Evolutionary conservation across 1,140 invertebrate genomes (phyloP), one percentile per base, ranked within the genome.

Genomic region (Oreohelix idahoensis): DNA sequence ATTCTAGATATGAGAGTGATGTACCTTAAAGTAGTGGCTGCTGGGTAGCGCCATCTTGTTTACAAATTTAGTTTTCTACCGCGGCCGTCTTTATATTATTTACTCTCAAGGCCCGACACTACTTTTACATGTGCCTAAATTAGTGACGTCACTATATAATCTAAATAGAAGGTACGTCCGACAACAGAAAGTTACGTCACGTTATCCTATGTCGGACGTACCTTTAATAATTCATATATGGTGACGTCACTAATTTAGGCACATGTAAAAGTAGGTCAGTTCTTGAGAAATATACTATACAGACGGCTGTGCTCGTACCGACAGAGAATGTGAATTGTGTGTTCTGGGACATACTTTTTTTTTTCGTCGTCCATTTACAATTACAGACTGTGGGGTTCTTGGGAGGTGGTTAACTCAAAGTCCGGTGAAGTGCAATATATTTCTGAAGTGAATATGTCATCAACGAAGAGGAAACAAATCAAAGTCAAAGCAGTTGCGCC

Each of bases 401-500:
- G 8, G 70, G 15, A 42, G 42, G 71, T 29, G 71, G 2, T 74
- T 26, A 39, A 26, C 23, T 2, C 15, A 45, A 20, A 74, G 20
- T 39, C 36, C 73, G 83, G 83, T 66, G 35, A 70, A 79, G 85
- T 86, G 85, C 85, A 86, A 86, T 86, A 86, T 86, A 69, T 42
- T 39, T 36, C 38, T 58, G 53, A 69, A 39, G 79, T 86, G 79
- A 75, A 81, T 51, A 71, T 77, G 63, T 66, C 75, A 26, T 80
- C 79, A 66, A 73, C 87, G 39, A 87, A 89, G 85, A 84, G 83
- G 81, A 91, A 92, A 85, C 87, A 88, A 73, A 88, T 91, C 45
- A 91, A 91, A 87, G 85, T 92, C 69, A 93, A 93, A 85, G 88
- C 90, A 51, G 91, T 92, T 26, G 86, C 87, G 29, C 98, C 98